phyloP scores from a whole-genome alignment of 2,888 invertebrate species.

The Meghimatium bilineatum region DNA sequence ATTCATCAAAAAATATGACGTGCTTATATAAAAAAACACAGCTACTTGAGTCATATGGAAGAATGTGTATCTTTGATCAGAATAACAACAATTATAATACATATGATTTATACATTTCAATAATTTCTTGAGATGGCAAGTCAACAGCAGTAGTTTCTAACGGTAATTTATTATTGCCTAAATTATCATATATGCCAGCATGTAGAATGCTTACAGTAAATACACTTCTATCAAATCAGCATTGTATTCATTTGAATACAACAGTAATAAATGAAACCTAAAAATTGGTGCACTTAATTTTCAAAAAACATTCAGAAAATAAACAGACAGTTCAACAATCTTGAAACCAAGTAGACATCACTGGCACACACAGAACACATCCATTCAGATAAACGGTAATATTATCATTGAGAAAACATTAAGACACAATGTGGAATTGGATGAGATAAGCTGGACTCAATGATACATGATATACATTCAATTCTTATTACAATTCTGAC shows the following conservation, averaged over 20 bases:
- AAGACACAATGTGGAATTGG: conserved; percentile 36
- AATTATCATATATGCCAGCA: neutral
- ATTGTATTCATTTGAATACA: neutral
- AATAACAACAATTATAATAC: neutral
- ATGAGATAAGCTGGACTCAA: conserved; percentile 1
- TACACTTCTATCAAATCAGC: neutral
- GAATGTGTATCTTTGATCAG: neutral
- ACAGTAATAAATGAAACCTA: neutral
- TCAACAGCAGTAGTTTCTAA: neutral
- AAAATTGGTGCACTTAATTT: neutral
- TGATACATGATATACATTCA: neutral
- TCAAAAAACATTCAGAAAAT: no score
- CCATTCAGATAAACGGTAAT: neutral
- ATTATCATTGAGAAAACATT: neutral
- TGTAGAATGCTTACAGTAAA: neutral
- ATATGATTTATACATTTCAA: neutral
- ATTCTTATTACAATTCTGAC: conserved; percentile 35
- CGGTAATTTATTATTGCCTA: neutral
- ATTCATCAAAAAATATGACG: neutral
- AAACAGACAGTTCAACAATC: no score
- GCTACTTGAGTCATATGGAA: neutral
- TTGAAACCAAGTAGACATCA: neutral
- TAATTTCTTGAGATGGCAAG: neutral
- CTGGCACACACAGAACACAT: neutral
- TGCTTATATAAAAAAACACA: neutral